Evolutionary conservation across 2,113 vertebrate genomes (phyloP), one percentile per base, ranked within the genome.

Genomic region (Pygoscelis antarcticus): DNA sequence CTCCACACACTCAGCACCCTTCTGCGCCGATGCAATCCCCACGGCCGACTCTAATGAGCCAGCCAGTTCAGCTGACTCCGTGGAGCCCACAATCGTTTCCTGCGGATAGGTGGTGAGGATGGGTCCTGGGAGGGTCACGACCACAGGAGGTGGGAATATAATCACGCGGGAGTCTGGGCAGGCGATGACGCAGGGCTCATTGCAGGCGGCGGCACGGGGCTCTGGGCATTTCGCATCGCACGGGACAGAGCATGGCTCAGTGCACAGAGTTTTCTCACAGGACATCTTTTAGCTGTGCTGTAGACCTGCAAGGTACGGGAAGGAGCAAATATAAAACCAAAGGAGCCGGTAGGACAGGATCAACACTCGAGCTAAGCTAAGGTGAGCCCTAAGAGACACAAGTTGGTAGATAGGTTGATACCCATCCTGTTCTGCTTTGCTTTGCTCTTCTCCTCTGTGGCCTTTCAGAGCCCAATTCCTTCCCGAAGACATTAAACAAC

Each of bases 51-150:
- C 90, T 11, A 95, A 27, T 0, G 10, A 10, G 0, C 80, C 17
- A 0, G 94, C 72, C 55, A 96, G 38, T 70, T 87, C 83, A 0
- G 89, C 96, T 3, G 96, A 97, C 7, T 96, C 93, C 0, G 89
- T 25, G 64, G 94, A 95, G 10, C 94, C 96, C 89, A 97, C 93
- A 2, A 97, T 11, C 4, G 95, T 97, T 25, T 97, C 96, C 72
- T 97, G 96, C 0, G 96, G 96, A 89, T 87, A 95, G 6, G 96
- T 97, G 80, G 96, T 96, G 86, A 97, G 96, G 91, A 97, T 97
- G 76, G 96, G 91, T 11, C 96, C 96, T 1, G 96, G 96, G 16
- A 97, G 13, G 51, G 96, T 97, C 44, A 96, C 96, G 0, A 96
- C 93, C 64, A 97, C 96, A 0, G 96, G 96, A 2, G 96, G 96